phyloP scores from a whole-genome alignment of 2,888 invertebrate genomes.

The Macrophya annulata region DNA sequence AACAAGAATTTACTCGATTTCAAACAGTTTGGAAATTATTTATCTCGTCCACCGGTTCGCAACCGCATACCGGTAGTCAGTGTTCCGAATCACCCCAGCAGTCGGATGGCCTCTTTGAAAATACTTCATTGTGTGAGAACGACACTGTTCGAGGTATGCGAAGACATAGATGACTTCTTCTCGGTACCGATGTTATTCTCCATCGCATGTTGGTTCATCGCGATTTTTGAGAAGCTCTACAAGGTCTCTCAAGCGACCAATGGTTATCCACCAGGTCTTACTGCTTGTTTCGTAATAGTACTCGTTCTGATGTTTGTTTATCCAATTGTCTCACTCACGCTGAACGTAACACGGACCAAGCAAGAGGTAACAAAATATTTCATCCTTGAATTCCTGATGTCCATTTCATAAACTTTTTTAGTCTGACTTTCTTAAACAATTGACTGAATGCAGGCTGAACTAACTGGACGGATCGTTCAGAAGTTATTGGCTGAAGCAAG shows the following conservation, averaged over 20 bases:
- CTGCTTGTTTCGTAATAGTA: not conserved
- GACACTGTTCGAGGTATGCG: not conserved
- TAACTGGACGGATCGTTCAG: not conserved
- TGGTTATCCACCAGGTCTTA: not conserved
- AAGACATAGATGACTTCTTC: conserved; percentile 17
- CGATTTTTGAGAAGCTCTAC: not conserved
- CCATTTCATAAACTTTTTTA: not conserved
- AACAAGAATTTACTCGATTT: not conserved
- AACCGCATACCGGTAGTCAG: not conserved
- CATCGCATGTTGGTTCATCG: not conserved
- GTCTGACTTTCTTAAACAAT: not conserved
- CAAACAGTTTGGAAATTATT: not conserved
- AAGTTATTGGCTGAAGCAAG: not conserved
- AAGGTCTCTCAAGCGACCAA: not conserved
- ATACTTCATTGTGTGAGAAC: not conserved
- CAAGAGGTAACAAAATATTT: not conserved
- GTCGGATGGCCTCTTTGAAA: not conserved
- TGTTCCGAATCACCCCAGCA: not conserved
- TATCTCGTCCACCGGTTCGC: not conserved
- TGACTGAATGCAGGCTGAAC: not conserved
- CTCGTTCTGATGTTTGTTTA: not conserved
- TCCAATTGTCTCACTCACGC: not conserved
- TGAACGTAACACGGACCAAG: not conserved
- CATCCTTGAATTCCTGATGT: not conserved
- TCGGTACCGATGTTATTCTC: conserved; percentile 25